These are phyloP conservation scores for Agapostemon virescens DNA, from an alignment of 2,888 invertebrate genomes.

Conservation along the genomic window DNA sequence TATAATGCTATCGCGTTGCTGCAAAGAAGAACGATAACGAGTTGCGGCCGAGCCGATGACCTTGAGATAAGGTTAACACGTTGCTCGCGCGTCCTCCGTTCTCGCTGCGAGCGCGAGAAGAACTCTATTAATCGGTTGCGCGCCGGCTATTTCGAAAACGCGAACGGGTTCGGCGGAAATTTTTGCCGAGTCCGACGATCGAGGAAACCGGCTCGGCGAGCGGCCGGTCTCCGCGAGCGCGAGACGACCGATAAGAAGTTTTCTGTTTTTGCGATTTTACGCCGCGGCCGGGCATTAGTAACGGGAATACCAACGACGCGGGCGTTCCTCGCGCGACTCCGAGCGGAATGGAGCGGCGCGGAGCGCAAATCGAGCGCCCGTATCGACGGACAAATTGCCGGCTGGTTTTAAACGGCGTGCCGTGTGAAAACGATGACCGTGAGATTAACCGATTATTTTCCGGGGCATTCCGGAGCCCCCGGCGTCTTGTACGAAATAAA, in stretches of 20 bases:
- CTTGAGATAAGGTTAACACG: slow-evolving; percentile 49
- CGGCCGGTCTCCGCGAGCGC: slow-evolving; percentile 16
- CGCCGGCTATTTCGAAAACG: slow-evolving; percentile 56
- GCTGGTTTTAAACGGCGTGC: slow-evolving; percentile 69
- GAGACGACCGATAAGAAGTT: slow-evolving; percentile 55
- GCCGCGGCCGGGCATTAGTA: slow-evolving; percentile 54
- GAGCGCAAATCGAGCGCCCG: slow-evolving; percentile 58
- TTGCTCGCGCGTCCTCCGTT: slow-evolving; percentile 9
- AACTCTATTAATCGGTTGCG: background rate
- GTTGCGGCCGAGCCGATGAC: slow-evolving; percentile 41
- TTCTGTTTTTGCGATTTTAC: slow-evolving; percentile 51
- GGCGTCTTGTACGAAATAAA: slow-evolving; percentile 47
- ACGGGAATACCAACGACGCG: slow-evolving; percentile 58
- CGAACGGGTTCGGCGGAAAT: slow-evolving; percentile 52
- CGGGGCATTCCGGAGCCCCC: slow-evolving; percentile 36
- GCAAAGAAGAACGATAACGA: background rate
- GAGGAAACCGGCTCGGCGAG: slow-evolving; percentile 59
- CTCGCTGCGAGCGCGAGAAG: slow-evolving; percentile 20
- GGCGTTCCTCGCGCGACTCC: slow-evolving; percentile 28
- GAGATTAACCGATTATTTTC: slow-evolving; percentile 67
- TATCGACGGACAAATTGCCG: slow-evolving; percentile 70
- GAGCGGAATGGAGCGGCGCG: background rate
- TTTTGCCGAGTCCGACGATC: slow-evolving; percentile 26
- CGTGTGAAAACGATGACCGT: slow-evolving; percentile 75
- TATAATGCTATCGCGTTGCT: background rate